Percentiles rank a stretch among this genome's conserved stretches.
These are phyloP conservation scores for Cherax quadricarinatus DNA, from an alignment of 1,140 invertebrate genomes.

Conservation along the genomic window DNA sequence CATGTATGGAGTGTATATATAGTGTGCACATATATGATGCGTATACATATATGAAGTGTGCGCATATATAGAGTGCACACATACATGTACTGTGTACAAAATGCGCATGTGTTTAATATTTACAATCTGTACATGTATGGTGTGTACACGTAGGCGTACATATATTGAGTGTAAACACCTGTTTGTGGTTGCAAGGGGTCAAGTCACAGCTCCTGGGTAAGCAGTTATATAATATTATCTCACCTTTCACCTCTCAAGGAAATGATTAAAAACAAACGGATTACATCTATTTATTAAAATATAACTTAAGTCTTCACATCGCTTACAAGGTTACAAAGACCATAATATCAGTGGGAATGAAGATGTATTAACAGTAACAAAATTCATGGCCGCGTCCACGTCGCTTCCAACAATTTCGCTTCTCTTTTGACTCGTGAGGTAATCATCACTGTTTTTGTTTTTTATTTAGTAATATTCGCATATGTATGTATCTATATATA, in stretches of 20 bases:
- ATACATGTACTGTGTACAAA: background rate
- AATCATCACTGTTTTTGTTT: background rate
- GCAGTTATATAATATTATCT: no score
- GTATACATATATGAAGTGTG: no score
- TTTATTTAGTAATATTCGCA: background rate
- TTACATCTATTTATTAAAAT: constrained; percentile 72
- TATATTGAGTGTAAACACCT: background rate
- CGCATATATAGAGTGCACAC: background rate
- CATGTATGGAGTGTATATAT: no score
- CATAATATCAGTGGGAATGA: constrained; percentile 27
- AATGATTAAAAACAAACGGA: background rate
- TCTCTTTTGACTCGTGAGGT: constrained; percentile 9
- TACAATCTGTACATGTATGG: background rate
- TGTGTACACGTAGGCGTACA: background rate
- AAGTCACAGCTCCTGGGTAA: no score
- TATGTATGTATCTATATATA: no score
- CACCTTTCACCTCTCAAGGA: background rate
- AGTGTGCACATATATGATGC: no score
- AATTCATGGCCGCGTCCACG: constrained; percentile 33
- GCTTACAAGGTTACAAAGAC: constrained; percentile 63
- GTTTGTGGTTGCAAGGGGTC: no score
- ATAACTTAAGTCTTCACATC: constrained; percentile 69
- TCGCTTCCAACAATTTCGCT: background rate
- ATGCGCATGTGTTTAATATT: background rate
- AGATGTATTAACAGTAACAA: constrained; percentile 20